Evolutionary conservation across 1,140 invertebrate species (phyloP).

Genomic region (Neodiprion pinetum): DNA sequence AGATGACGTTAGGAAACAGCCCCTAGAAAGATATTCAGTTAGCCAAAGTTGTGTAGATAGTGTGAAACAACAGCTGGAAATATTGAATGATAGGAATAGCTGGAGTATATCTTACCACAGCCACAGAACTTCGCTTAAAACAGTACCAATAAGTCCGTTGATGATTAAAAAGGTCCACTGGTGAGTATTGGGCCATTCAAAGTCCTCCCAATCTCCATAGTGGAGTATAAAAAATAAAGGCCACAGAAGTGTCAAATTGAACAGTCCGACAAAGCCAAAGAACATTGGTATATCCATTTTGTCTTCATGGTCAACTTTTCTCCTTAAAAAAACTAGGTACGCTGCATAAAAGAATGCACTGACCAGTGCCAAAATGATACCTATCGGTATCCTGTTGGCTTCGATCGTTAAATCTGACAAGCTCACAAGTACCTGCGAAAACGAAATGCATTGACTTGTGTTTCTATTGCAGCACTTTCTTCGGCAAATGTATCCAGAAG

Average conservation of each 20-base stretch:
- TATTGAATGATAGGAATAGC: background rate
- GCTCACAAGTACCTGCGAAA: conserved; percentile 70
- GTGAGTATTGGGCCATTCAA: conserved; percentile 80
- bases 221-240: conserved; percentile 86
- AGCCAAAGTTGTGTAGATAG: background rate
- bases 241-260: conserved; percentile 83
- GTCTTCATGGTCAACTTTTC: conserved; percentile 85
- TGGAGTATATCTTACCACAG: conserved; percentile 72
- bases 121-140: conserved; percentile 87
- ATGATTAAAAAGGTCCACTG: conserved; percentile 81
- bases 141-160: conserved; percentile 88
- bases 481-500: conserved; percentile 13
- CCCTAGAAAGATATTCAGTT: conserved; percentile 65
- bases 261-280: conserved; percentile 90
- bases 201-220: conserved; percentile 77
- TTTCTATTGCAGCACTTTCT: conserved; percentile 10
- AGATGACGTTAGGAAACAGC: conserved; percentile 88
- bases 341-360: conserved; percentile 86
- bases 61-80: conserved; percentile 2
- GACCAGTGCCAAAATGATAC: conserved; percentile 77
- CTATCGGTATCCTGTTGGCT: conserved; percentile 68
- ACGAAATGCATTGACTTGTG: background rate
- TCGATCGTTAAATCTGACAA: conserved; percentile 71
- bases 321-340: conserved; percentile 82
- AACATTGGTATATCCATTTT: conserved; percentile 90